phyloP scores from a whole-genome alignment of 2,888 invertebrate species.

The Oscheius sp. region DNA sequence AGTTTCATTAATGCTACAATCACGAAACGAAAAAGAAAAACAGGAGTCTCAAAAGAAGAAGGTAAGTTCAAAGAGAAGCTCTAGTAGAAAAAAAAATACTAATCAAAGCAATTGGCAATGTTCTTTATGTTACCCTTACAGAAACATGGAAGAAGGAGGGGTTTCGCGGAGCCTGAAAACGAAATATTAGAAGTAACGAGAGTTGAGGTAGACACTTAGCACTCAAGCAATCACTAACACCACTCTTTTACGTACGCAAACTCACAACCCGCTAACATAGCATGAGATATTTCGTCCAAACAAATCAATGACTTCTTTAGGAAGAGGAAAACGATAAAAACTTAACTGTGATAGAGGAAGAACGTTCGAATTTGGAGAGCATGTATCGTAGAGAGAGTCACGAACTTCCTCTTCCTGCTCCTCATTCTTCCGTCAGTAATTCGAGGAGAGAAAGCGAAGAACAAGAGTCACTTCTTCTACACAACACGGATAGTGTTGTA shows the following conservation, averaged over 20 bases:
- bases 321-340: slow-evolving; percentile 49
- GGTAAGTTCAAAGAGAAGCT: neutral
- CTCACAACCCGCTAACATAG: neutral
- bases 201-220: slow-evolving; percentile 18
- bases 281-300: slow-evolving; percentile 42
- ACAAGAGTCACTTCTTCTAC: slow-evolving; percentile 38
- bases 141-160: slow-evolving; percentile 20
- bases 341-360: slow-evolving; percentile 57
- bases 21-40: slow-evolving; percentile 52
- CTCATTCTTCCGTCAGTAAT: slow-evolving; percentile 47
- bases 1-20: slow-evolving; percentile 67
- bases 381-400: slow-evolving; percentile 12
- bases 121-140: slow-evolving; percentile 12
- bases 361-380: slow-evolving; percentile 36
- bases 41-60: slow-evolving; percentile 25
- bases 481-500: slow-evolving; percentile 33
- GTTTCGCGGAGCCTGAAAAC: slow-evolving; percentile 21
- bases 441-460: slow-evolving; percentile 52
- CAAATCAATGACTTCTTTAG: slow-evolving; percentile 6
- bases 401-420: slow-evolving; percentile 33
- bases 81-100: neutral
- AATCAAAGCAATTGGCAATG: neutral
- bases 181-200: slow-evolving; percentile 15
- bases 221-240: neutral
- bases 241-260: neutral